phyloP scores from a whole-genome alignment of 2,797 vertebrate genomes.

The Anguilla anguilla region DNA sequence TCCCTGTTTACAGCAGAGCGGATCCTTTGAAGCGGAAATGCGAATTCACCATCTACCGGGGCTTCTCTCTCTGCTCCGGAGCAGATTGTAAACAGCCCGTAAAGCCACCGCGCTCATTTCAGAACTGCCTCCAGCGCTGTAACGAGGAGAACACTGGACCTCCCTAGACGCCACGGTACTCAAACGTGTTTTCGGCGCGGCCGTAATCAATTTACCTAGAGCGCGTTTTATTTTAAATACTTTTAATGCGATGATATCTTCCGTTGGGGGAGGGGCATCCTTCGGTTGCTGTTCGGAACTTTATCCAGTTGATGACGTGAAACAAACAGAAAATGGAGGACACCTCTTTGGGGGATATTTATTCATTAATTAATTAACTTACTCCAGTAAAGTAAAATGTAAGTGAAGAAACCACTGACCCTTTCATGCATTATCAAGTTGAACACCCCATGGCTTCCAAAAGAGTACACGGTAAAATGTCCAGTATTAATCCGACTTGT shows the following conservation, averaged over 20 bases:
- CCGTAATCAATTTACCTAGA: not conserved
- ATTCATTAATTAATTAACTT: not conserved
- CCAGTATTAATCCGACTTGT: not conserved
- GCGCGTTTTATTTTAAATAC: not conserved
- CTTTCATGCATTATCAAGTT: not conserved
- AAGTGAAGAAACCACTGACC: not conserved
- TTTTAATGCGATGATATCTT: not conserved
- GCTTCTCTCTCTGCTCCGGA: not conserved
- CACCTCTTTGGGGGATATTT: not conserved
- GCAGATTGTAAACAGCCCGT: not conserved
- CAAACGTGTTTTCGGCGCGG: not conserved
- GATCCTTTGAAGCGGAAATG: not conserved
- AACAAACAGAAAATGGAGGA: not conserved
- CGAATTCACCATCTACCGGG: not conserved
- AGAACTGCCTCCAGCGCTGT: not conserved
- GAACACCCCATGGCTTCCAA: not conserved
- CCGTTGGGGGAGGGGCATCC: not conserved
- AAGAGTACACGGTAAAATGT: not conserved
- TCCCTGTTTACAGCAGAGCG: not conserved
- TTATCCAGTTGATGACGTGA: not conserved
- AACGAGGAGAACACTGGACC: not conserved
- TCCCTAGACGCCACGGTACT: not conserved
- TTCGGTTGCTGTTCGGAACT: not conserved
- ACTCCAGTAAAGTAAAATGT: not conserved
- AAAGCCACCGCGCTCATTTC: not conserved